Percentiles rank a stretch among this genome's conserved stretches.
Conservation (phyloP, 2,113 vertebrate species). For the Centropus bengalensis region DNA sequence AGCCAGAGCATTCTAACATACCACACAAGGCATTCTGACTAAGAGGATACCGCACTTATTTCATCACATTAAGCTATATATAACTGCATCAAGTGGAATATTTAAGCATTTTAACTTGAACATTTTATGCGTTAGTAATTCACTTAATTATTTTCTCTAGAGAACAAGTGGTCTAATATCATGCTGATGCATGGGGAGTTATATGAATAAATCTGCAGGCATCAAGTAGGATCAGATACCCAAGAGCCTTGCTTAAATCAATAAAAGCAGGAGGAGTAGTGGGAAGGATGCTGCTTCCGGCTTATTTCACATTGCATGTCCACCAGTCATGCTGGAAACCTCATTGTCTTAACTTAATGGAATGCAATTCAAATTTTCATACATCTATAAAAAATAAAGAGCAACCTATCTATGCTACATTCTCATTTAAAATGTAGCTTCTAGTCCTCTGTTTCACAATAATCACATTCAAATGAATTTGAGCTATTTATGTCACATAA, state of each 20-base stretch:
- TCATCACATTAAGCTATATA: slow-evolving; percentile 57
- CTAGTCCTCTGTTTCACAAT: not conserved
- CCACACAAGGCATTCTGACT: not conserved
- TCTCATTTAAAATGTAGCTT: not conserved
- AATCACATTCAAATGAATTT: not conserved
- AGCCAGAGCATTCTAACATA: not conserved
- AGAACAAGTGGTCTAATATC: slow-evolving; percentile 47
- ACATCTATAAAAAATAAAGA: not conserved
- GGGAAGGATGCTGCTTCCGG: not conserved
- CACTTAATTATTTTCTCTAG: slow-evolving; percentile 72
- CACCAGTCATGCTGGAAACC: not conserved
- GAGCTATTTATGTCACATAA: not conserved
- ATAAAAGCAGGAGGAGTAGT: slow-evolving; percentile 3
- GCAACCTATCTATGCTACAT: not conserved
- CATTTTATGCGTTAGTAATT: slow-evolving; percentile 71
- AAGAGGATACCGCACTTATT: slow-evolving; percentile 8
- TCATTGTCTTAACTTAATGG: not conserved
- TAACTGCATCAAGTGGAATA: slow-evolving; percentile 74
- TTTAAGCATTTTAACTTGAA: slow-evolving; percentile 72
- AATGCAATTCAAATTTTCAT: not conserved
- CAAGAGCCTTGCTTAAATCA: slow-evolving; percentile 24
- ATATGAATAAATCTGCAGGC: slow-evolving; percentile 60
- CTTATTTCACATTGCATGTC: not conserved
- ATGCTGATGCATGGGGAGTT: slow-evolving; percentile 60
- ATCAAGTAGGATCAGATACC: slow-evolving; percentile 28